Evolutionary conservation across 2,113 vertebrate genomes (phyloP), one percentile per base, ranked within the genome.

Genomic region (Heterochromis multidens): DNA sequence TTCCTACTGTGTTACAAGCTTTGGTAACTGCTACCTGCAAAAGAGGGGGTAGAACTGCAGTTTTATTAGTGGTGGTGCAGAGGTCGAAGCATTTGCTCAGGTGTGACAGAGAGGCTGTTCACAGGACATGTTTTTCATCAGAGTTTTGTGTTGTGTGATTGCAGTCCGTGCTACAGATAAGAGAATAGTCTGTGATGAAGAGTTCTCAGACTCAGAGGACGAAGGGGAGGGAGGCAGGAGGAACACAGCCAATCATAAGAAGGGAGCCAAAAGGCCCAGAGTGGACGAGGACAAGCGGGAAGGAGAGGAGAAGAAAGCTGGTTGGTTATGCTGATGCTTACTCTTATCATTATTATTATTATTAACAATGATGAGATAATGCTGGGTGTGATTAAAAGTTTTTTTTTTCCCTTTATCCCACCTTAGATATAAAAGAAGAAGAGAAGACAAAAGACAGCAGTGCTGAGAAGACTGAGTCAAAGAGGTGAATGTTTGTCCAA

Each of bases 181-280:
- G 88, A 97, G 97, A 89, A 99, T 99, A 92, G 97, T 97, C 56
- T 98, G 98, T 52, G 97, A 99, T 56, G 98, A 99, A 81, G 98
- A 99, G 88, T 99, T 99, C 89, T 99, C 98, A 0, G 97, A 99
- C 93, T 99, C 98, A 31, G 97, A 99, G 89, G 98, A 98, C 25
- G 97, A 99, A 94, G 98, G 97, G 5, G 97, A 99, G 92, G 98
- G 97, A 57, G 97, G 98, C 19, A 95, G 97, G 58, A 96, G 97
- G 92, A 98, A 99, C 56, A 93, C 97, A 83, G 95, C 97, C 83
- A 97, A 96, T 94, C 97, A 97, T 93, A 99, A 98, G 94, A 99
- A 98, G 92, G 96, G 96, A 86, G 94, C 94, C 0, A 99, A 99
- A 89, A 96, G 98, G 89, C 96, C 96, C 33, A 95, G 96, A 82